These are phyloP conservation scores for Sitobion miscanthi DNA, from an alignment of 1,140 invertebrate genomes.

Conservation along the genomic window DNA sequence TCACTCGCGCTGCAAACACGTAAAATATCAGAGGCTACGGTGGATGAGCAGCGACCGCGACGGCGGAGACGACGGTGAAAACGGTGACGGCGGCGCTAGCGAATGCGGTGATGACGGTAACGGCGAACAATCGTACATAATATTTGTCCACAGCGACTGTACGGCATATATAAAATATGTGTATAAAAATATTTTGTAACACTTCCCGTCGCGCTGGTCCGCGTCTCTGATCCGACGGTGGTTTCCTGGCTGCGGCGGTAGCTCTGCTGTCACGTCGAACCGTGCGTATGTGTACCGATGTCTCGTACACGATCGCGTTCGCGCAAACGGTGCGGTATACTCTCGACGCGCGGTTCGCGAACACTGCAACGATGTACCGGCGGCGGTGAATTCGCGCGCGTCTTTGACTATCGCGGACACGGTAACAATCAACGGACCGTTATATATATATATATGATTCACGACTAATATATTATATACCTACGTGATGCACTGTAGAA, in stretches of 20 bases:
- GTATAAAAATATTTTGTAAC: background rate
- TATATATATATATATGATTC: background rate
- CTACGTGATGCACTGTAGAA: background rate
- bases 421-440: background rate
- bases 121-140: slow-evolving; percentile 1
- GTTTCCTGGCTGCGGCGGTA: background rate
- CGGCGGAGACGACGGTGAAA: background rate
- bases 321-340: background rate
- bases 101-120: background rate
- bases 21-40: slow-evolving; percentile 59
- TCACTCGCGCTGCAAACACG: slow-evolving; percentile 47
- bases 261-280: background rate
- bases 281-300: too few relatives aligned
- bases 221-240: background rate
- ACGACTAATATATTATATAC: background rate
- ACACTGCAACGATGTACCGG: background rate
- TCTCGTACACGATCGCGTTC: too few relatives aligned
- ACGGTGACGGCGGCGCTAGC: background rate
- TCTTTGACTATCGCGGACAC: background rate
- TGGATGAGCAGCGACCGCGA: background rate
- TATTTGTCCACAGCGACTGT: background rate
- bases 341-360: background rate
- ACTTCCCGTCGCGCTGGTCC: background rate
- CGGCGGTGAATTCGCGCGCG: background rate
- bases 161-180: background rate